Evolutionary conservation across 1,140 invertebrate genomes (phyloP), one percentile per base, ranked within the genome.

Genomic region (Dinothrombium tinctorium): DNA sequence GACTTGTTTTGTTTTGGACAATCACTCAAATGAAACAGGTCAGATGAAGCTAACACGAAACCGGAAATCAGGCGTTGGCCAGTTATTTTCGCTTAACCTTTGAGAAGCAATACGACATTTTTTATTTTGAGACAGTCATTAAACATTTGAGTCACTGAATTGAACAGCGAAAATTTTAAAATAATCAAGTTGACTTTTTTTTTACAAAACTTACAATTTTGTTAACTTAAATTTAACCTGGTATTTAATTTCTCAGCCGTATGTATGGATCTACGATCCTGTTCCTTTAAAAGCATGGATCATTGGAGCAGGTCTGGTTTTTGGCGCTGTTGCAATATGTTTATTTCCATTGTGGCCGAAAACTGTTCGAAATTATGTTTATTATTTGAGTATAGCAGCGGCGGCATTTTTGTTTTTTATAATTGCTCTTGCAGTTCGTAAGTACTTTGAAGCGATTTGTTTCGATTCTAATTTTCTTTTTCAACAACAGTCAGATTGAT

Each of bases 231-330:
- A n/a, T n/a, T n/a, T n/a, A n/a, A n/a, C n/a, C n/a, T n/a, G n/a
- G n/a, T n/a, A n/a, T n/a, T n/a, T n/a, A n/a, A 24, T 41, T 33
- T 49, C 54, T 9, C 52, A 67, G 56, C 81, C 90, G 3, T 99
- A 95, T 62, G 90, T 98, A 12, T 98, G 94, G 94, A 78, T 98
- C 42, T 99, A 94, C 62, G 90, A 98, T 59, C 90, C 90, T 4
- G 86, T 92, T 51, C 86, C 89, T 8, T 70, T 87, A 43, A 83
- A 86, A 62, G 94, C 94, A 54, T 96, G 89, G 75, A 65, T 95
- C 47, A 79, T 89, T 53, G 92, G 92, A 36, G 68, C 76, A 20
- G 62, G 89, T 0, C 66, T 96, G 63, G 81, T 98, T 17, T 60
- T 95, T 37, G 89, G 79, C 28, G 80, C 82, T 33, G 87, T 95